Conservation (phyloP, 2,797 vertebrate species). For the Uromys caudimaculatus region DNA sequence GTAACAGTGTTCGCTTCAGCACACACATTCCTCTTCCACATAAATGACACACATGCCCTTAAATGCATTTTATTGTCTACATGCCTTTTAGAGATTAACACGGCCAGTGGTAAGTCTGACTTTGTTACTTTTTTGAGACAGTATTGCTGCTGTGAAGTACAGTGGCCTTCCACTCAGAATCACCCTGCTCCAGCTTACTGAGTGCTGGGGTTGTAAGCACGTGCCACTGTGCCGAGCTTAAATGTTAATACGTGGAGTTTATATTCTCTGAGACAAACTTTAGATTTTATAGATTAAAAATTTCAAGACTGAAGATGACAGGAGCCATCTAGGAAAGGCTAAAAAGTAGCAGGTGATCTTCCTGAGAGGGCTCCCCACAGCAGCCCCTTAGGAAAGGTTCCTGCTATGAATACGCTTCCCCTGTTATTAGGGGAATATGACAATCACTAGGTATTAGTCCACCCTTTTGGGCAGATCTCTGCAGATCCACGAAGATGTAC, state of each 20-base stretch:
- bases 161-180: not conserved
- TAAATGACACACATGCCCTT: not conserved
- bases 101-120: not conserved
- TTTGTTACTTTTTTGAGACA: not conserved
- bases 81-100: not conserved
- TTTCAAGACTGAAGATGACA: not conserved
- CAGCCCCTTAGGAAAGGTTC: too few relatives aligned
- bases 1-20: not conserved
- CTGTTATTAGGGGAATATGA: too few relatives aligned
- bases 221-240: not conserved
- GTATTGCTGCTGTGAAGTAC: not conserved
- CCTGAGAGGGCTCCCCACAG: too few relatives aligned
- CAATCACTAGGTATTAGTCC: too few relatives aligned
- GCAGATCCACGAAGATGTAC: too few relatives aligned
- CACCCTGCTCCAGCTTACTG: not conserved
- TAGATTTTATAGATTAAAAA: slow-evolving; percentile 36
- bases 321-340: not conserved
- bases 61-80: slow-evolving; percentile 5
- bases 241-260: not conserved
- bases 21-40: slow-evolving; percentile 1
- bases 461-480: too few relatives aligned
- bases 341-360: not conserved
- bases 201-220: not conserved
- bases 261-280: slow-evolving; percentile 37
- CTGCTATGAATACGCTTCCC: too few relatives aligned